Evolutionary conservation across 35 echinoderm and acorn worm species (phyloP).

Genomic region (Apostichopus parvimensis): DNA sequence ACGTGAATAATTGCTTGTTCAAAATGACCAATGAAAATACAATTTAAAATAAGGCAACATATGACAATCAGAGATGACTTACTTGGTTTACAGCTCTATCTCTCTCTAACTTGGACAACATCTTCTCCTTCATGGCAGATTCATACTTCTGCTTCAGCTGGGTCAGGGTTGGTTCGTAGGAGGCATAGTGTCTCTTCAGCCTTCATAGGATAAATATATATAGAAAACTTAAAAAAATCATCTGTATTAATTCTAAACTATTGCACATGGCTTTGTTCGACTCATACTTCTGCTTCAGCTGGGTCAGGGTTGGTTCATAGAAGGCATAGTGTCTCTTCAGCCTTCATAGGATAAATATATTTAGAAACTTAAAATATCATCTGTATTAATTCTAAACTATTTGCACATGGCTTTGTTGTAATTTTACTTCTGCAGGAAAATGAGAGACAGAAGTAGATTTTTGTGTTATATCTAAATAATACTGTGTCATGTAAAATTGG

Average conservation of each 20-base stretch:
- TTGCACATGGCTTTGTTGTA: no score
- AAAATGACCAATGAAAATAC: no score
- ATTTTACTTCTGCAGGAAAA: no score
- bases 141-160: slow-evolving; percentile 98
- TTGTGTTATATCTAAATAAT: no score
- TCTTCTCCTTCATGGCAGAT: slow-evolving; percentile 97
- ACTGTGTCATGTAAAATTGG: no score
- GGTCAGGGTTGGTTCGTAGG: slow-evolving; percentile 91
- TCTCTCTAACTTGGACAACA: slow-evolving; percentile 93
- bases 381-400: no score
- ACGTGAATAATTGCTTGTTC: no score
- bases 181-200: slow-evolving; percentile 90
- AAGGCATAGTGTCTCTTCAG: slow-evolving; percentile 92
- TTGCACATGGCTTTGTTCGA: background rate
- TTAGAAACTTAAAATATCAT: no score
- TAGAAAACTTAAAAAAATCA: no score
- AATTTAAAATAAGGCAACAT: no score
- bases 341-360: slow-evolving; percentile 15
- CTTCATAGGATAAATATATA: background rate
- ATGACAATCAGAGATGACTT: background rate
- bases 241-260: no score
- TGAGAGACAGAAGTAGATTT: background rate
- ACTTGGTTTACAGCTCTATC: slow-evolving; percentile 96
- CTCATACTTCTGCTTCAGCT: slow-evolving; percentile 97
- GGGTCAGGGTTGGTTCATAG: slow-evolving; percentile 90